Conservation (phyloP, 1,140 invertebrate genomes). For the Meloidogyne chitwoodi region DNA sequence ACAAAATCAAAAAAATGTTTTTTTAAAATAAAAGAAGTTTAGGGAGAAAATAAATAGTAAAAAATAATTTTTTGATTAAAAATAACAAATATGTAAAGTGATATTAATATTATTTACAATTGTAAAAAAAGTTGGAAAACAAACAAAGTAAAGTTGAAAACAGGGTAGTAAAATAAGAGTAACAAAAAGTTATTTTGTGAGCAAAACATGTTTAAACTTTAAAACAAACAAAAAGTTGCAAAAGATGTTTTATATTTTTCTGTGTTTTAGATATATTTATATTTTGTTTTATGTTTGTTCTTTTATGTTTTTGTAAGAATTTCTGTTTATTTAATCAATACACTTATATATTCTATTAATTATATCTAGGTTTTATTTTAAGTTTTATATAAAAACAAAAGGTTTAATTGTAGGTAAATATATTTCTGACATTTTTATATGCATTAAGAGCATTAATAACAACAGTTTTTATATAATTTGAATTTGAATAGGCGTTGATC, state of each 20-base stretch:
- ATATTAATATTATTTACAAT: no score
- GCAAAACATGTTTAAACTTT: no score
- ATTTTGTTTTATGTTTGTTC: neutral
- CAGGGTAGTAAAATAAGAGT: no score
- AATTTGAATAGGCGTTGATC: neutral
- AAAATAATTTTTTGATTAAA: neutral
- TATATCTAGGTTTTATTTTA: neutral
- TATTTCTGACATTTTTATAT: neutral
- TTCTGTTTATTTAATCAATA: neutral
- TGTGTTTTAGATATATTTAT: no score
- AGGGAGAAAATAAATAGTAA: neutral
- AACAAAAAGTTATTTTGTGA: no score
- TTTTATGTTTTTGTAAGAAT: neutral
- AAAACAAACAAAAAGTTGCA: no score
- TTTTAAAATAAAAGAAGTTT: neutral
- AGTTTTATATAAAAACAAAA: neutral
- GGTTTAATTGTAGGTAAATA: neutral
- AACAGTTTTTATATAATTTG: neutral
- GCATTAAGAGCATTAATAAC: neutral
- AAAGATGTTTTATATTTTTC: no score
- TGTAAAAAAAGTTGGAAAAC: no score
- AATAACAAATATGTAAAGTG: no score
- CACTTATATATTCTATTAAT: neutral
- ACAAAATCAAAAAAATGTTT: neutral
- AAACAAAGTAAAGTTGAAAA: no score